These are phyloP conservation scores for Callospermophilus lateralis DNA, from an alignment of 2,113 vertebrate species.

Conservation along the genomic window DNA sequence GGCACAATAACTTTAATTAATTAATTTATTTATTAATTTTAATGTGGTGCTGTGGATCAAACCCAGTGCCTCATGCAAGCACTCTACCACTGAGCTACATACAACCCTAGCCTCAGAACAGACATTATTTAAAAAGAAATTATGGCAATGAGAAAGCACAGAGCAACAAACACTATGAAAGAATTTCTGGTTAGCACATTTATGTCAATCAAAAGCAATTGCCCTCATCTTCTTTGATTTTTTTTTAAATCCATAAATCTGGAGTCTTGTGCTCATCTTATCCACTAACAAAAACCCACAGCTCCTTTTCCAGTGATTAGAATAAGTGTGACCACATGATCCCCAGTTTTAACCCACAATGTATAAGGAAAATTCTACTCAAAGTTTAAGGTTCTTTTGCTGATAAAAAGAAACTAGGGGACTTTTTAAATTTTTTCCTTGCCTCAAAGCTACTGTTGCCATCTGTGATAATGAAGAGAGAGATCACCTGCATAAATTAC, in stretches of 20 bases:
- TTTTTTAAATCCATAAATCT: neutral
- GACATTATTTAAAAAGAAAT: neutral
- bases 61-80: too few species aligned
- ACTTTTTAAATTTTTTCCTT: neutral
- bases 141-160: neutral
- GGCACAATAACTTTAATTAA: too few species aligned
- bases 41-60: too few species aligned
- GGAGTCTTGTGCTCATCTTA: neutral
- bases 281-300: neutral
- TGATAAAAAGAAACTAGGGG: too few species aligned
- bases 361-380: neutral
- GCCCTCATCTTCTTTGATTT: neutral
- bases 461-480: neutral
- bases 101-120: neutral
- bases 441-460: neutral
- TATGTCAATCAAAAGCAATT: neutral
- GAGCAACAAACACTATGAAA: neutral
- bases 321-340: neutral
- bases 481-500: neutral
- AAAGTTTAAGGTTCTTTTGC: neutral
- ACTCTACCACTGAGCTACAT: too few species aligned
- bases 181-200: neutral
- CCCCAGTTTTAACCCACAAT: neutral
- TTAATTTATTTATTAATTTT: too few species aligned
- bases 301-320: neutral